These are phyloP conservation scores for Thaleichthys pacificus DNA, from an alignment of 2,797 vertebrate genomes.

Conservation along the genomic window DNA sequence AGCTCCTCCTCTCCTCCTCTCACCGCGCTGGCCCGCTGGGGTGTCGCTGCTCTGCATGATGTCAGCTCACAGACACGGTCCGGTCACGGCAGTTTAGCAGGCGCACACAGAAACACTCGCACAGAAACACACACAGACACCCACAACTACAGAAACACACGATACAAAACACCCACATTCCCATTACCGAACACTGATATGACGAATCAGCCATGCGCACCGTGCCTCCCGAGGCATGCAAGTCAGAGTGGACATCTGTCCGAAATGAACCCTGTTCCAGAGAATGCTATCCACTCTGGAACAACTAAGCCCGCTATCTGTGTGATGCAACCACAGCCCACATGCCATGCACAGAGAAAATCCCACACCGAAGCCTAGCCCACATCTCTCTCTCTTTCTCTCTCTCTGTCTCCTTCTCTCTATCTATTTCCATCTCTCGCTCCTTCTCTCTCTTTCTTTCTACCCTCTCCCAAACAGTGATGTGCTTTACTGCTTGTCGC, in stretches of 20 bases:
- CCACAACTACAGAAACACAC: background rate
- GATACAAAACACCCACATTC: background rate
- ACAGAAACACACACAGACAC: background rate
- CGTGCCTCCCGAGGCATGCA: constrained; percentile 1
- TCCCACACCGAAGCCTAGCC: constrained; percentile 13
- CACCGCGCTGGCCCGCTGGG: background rate
- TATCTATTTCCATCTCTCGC: constrained; percentile 3
- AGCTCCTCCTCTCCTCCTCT: constrained; percentile 15
- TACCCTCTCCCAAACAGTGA: constrained; percentile 10
- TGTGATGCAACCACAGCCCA: background rate
- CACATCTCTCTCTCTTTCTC: background rate
- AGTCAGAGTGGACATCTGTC: constrained; percentile 1
- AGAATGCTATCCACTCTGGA: background rate
- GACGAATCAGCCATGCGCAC: background rate
- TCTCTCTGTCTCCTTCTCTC: background rate
- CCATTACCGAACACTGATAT: background rate
- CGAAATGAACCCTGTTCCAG: background rate
- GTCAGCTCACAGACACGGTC: background rate
- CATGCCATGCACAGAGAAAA: constrained; percentile 7
- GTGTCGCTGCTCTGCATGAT: background rate
- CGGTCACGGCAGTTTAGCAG: background rate
- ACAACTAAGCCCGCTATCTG: background rate
- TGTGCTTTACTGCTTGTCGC: background rate
- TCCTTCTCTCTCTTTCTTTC: constrained; percentile 16
- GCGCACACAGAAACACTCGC: background rate